Evolutionary conservation across 2,113 vertebrate species (phyloP).

Genomic region (Nycticryphes semicollaris): DNA sequence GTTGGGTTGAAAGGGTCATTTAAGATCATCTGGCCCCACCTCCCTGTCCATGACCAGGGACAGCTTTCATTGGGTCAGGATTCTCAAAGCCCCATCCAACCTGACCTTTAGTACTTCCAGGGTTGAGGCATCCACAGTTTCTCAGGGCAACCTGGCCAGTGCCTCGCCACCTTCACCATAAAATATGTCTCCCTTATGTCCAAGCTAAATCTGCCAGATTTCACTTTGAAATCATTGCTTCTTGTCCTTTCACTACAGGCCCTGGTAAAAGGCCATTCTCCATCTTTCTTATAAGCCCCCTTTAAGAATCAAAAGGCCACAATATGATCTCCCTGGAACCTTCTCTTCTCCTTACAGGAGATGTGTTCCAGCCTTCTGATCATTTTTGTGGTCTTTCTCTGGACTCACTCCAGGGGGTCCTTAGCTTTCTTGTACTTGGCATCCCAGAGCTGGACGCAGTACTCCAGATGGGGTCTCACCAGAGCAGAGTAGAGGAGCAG

Average conservation of each 20-base stretch:
- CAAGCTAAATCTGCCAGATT: not conserved
- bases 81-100: not conserved
- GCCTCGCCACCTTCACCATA: too few relatives aligned
- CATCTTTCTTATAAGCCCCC: not conserved
- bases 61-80: not conserved
- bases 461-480: not conserved
- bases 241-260: not conserved
- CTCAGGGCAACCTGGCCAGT: too few relatives aligned
- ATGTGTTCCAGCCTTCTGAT: not conserved
- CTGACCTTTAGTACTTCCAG: not conserved
- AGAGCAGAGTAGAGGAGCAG: not conserved
- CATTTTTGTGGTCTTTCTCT: not conserved
- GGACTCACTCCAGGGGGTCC: not conserved
- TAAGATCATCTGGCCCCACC: not conserved
- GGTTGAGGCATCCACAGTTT: not conserved
- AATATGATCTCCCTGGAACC: not conserved
- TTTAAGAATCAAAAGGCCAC: not conserved
- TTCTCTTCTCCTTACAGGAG: not conserved
- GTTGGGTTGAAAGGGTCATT: not conserved
- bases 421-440: not conserved
- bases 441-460: too few relatives aligned
- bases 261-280: too few relatives aligned
- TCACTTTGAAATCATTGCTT: not conserved
- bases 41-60: too few relatives aligned
- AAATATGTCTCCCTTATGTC: not conserved